Evolutionary conservation across 1,140 invertebrate genomes (phyloP).

Genomic region (Ips typographus): DNA sequence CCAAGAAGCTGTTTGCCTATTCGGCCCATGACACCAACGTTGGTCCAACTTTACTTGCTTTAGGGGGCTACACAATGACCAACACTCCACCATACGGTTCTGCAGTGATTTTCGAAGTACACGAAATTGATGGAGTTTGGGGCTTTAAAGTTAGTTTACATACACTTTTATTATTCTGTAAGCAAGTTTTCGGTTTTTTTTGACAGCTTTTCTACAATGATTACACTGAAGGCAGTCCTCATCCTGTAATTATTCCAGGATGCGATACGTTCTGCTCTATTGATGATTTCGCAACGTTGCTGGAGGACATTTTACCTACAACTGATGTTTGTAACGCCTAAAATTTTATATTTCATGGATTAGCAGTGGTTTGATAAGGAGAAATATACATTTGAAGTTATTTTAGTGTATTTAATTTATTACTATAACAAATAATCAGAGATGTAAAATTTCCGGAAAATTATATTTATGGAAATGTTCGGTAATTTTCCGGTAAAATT

Average conservation of each 20-base stretch:
- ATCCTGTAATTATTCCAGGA: constrained; percentile 14
- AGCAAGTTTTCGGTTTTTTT: constrained; percentile 1
- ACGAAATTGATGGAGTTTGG: constrained; percentile 23
- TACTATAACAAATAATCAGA: no score
- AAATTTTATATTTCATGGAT: no score
- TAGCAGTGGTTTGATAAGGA: no score
- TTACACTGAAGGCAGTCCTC: constrained; percentile 3
- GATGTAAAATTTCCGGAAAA: no score
- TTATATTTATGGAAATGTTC: no score
- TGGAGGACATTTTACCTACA: constrained; percentile 10
- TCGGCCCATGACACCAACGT: constrained; percentile 37
- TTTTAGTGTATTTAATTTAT: no score
- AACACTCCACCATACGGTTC: constrained; percentile 31
- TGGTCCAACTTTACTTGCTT: constrained; percentile 12
- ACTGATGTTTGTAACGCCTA: not conserved
- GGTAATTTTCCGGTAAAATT: no score
- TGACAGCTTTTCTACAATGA: constrained; percentile 14
- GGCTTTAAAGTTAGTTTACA: constrained; percentile 23
- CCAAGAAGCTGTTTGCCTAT: constrained; percentile 35
- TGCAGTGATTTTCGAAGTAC: constrained; percentile 30
- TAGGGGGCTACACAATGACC: constrained; percentile 19
- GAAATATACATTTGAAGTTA: no score
- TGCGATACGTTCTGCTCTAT: constrained; percentile 13
- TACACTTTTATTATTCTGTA: not conserved
- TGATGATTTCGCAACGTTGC: not conserved